Evolutionary conservation across 1,140 invertebrate genomes (phyloP), one percentile per base, ranked within the genome.

Genomic region (Temnothorax nylanderi): DNA sequence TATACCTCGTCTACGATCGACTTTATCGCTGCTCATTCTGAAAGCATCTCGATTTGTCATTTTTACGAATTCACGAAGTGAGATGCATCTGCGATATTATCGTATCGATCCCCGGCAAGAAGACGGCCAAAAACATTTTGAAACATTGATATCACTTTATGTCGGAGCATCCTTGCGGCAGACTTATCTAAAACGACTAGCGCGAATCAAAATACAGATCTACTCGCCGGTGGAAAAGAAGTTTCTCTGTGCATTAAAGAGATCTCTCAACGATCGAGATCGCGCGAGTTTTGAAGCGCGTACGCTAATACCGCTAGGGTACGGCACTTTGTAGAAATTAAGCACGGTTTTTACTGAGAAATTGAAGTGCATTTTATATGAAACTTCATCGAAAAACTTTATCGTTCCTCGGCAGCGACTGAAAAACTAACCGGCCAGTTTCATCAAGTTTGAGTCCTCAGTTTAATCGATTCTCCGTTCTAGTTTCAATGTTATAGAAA

Each of bases 91-190:
- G 51, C 44, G 51, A 69, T 81, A 54, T 67, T 54, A 44, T 81
- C 49, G n/a, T 82, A 82, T 74, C 41, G 67, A 82, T 82, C 34
- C 44, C 32, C 34, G 13, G 10, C 34, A 13, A 56, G 21, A 54
- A 54, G 64, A 81, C 34, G 64, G 77, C 64, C 76, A 18, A 78
- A 78, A 47, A 65, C 47, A 54, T 71, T 71, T 65, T 47, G 49
- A 81, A 81, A 81, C 69, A 81, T 81, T 81, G 47, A 81, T 81
- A 71, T 81, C 49, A n/a, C 21, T 56, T 47, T 81, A 72, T 44
- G 65, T 81, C 49, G 34, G 13, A 37, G 18, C 37, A 47, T 84
- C 49, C 32, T 56, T n/a, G 41, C 44, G n/a, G 32, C 16, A 37
- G 44, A 65, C 60, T 65, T 51, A 44, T 3, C 16, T 78, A 75